Conservation (phyloP, 2,797 vertebrate genomes). For the Sebastes reedi region DNA sequence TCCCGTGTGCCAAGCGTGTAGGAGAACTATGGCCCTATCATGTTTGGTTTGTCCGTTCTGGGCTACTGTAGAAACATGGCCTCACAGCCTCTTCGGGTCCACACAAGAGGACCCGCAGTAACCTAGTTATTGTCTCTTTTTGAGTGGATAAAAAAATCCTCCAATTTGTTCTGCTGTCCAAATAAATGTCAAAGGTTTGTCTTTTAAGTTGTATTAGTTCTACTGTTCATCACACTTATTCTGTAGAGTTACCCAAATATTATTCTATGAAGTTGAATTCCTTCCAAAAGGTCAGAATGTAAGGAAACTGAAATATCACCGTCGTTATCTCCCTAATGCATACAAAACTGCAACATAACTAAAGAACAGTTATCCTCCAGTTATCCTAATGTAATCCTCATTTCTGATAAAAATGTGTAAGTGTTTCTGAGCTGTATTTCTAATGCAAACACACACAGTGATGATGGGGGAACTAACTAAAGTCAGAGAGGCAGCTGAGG, state of each 20-base stretch:
- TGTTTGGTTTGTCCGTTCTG: too few relatives aligned
- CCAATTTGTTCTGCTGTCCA: too few relatives aligned
- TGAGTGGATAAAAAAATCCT: too few relatives aligned
- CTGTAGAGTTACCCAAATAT: neutral
- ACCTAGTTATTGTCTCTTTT: too few relatives aligned
- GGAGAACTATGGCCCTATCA: too few relatives aligned
- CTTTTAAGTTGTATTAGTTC: neutral
- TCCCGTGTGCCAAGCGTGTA: too few relatives aligned
- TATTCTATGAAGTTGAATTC: neutral
- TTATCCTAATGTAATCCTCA: neutral
- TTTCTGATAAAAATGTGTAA: neutral
- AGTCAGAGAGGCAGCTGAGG: conserved; percentile 19
- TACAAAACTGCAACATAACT: neutral
- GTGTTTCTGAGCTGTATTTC: neutral
- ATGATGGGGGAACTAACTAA: neutral
- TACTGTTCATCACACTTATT: neutral
- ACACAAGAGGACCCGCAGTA: too few relatives aligned
- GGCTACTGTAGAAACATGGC: too few relatives aligned
- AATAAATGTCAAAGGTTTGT: too few relatives aligned
- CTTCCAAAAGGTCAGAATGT: too few relatives aligned
- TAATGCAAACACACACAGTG: neutral
- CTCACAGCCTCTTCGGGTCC: too few relatives aligned
- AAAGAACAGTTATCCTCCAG: neutral
- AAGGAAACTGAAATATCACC: too few relatives aligned
- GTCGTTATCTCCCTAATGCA: neutral